Evolutionary conservation across 23 tunicate genomes (phyloP), one percentile per base, ranked within the genome.

Genomic region (Clavelina lepadiformis): DNA sequence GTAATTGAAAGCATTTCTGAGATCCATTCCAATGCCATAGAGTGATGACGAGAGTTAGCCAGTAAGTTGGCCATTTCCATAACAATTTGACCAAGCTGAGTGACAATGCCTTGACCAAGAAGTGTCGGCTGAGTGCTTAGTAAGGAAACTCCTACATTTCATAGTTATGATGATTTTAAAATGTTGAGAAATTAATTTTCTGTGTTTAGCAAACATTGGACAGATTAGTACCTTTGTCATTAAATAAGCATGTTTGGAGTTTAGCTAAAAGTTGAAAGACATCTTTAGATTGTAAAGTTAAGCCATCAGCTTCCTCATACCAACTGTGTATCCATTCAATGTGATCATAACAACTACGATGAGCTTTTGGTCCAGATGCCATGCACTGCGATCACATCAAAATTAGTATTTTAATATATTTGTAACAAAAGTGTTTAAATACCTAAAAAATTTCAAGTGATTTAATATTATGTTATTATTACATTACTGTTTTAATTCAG

Each of bases 291-390:
- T 56, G 51, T 20, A 76, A 37, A 33, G 71, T 66, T 3, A 76
- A 50, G 7, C 71, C 82, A 31, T 76, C 82, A 5, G 59, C 18
- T 28, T 76, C 82, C 2, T 23, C 49, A 35, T 76, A 76, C 82
- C 82, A 76, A 66, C 28, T 54, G 51, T 76, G 69, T 4, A 66
- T 19, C 82, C 82, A 65, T 27, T 41, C 61, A 3, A 28, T 38
- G 15, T 41, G 54, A 18, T 76, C 73, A 35, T 62, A 74, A 32
- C 63, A 62, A 33, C 33, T 46, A 4, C 33, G 28, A 38, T 66
- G 66, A 27, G 55, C 29, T 33, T 55, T 76, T n/a, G 66, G 74
- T 22, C 72, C 82, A 28, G 41, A 18, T 20, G 31, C 58, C 25
- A 41, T 55, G 44, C 82, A 76, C 82, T 76, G 24, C 6, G 49